These are phyloP conservation scores for Clarias magur DNA, from an alignment of 2,113 vertebrate species.

Conservation along the genomic window DNA sequence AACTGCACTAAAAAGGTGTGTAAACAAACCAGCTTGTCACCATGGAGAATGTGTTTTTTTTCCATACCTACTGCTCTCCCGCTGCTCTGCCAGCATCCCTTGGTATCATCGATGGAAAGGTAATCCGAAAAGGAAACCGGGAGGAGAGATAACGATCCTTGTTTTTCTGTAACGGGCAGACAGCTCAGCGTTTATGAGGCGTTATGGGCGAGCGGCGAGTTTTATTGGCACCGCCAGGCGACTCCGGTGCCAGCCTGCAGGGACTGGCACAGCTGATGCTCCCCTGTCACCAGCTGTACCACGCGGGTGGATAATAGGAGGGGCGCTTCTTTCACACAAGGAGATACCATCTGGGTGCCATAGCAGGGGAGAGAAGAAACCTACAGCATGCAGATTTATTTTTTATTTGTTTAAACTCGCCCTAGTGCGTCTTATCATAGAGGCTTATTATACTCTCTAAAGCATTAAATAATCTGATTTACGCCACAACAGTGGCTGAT, in stretches of 20 bases:
- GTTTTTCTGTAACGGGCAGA: conserved; percentile 40
- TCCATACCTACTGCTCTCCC: conserved; percentile 74
- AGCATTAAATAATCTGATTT: neutral
- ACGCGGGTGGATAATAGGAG: conserved; percentile 63
- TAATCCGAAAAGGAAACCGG: conserved; percentile 4
- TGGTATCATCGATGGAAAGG: conserved; percentile 42
- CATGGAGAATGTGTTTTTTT: conserved; percentile 58
- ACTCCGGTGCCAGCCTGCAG: conserved; percentile 69
- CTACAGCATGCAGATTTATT: neutral
- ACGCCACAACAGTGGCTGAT: neutral
- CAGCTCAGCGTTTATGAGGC: conserved; percentile 52
- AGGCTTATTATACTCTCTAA: neutral
- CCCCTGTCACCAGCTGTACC: conserved; percentile 58
- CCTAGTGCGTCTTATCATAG: neutral
- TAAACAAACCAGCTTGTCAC: conserved; percentile 66
- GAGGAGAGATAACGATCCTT: conserved; percentile 43
- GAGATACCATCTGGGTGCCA: conserved; percentile 49
- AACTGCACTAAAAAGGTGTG: conserved; percentile 43
- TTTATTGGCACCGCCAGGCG: conserved; percentile 65
- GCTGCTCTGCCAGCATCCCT: conserved; percentile 73
- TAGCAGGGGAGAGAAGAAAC: conserved; percentile 5
- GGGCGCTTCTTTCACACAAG: conserved; percentile 53
- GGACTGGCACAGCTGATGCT: conserved; percentile 76
- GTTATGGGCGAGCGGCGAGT: conserved; percentile 33
- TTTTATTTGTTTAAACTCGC: neutral